phyloP scores from a whole-genome alignment of 2,888 invertebrate species.

The Physocephala rufipes region DNA sequence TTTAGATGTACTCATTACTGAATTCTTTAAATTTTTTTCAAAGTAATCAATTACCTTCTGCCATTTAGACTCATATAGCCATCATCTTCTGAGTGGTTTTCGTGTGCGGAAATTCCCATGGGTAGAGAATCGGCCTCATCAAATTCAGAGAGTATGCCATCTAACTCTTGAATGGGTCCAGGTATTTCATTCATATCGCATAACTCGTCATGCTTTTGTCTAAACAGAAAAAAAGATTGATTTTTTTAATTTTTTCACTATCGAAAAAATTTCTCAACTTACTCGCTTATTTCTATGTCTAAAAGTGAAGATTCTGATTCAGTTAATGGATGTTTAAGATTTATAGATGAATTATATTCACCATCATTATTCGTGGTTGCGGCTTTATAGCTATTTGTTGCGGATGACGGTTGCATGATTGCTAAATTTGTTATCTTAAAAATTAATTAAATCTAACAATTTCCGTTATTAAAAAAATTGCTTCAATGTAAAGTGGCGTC shows the following conservation, averaged over 20 bases:
- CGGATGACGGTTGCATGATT: constrained; percentile 5
- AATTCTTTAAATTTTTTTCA: not conserved
- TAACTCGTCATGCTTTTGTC: not conserved
- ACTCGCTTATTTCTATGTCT: constrained; percentile 11
- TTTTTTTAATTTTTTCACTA: too few species aligned
- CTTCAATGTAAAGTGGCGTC: not conserved
- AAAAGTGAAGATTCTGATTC: not conserved
- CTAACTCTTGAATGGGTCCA: constrained; percentile 86
- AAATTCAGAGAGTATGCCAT: constrained; percentile 90
- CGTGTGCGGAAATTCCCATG: constrained; percentile 67
- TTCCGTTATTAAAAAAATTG: not conserved
- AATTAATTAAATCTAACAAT: not conserved
- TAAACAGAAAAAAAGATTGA: not conserved
- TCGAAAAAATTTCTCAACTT: not conserved
- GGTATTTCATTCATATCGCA: constrained; percentile 73
- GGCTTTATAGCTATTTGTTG: constrained; percentile 3
- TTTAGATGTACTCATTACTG: constrained; percentile 2
- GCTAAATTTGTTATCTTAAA: not conserved
- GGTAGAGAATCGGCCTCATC: constrained; percentile 72
- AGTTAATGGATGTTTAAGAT: not conserved
- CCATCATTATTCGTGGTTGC: not conserved
- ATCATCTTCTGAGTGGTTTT: constrained; percentile 89
- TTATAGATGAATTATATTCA: not conserved
- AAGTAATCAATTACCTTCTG: constrained; percentile 69
- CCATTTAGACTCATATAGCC: constrained; percentile 94